Percentiles rank a stretch among this genome's conserved stretches.
These are phyloP conservation scores for Standfussiana lucernea DNA, from an alignment of 2,888 invertebrate species.

Conservation along the genomic window DNA sequence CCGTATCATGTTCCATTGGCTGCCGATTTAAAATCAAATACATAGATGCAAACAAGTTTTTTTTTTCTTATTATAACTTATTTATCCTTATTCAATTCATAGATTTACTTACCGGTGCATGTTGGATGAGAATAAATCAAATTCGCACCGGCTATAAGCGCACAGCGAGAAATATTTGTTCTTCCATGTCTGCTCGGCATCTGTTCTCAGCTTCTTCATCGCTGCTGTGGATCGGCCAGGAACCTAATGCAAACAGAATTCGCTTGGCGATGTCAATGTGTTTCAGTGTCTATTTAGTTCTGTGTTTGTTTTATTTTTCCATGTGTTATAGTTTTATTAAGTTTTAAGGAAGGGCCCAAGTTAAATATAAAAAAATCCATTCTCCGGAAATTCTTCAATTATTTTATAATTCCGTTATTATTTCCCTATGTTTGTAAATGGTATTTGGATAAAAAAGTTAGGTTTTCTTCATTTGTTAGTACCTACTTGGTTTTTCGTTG, in stretches of 20 bases:
- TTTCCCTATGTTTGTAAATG: background rate
- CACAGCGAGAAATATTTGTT: conserved; percentile 68
- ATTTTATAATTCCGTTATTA: background rate
- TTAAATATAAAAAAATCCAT: background rate
- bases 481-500: background rate
- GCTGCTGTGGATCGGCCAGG: conserved; percentile 21
- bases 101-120: conserved; percentile 71
- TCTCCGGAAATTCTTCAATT: background rate
- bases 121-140: conserved; percentile 50
- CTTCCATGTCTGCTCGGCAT: conserved; percentile 16
- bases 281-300: conserved; percentile 43
- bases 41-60: conserved; percentile 5
- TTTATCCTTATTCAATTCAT: background rate
- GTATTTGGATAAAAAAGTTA: background rate
- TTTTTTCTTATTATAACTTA: background rate
- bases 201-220: conserved; percentile 37
- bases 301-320: conserved; percentile 21
- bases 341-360: background rate
- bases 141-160: conserved; percentile 76
- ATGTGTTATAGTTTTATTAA: background rate
- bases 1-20: background rate
- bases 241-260: conserved; percentile 49
- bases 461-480: background rate
- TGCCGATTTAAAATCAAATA: conserved; percentile 9
- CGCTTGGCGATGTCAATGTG: conserved; percentile 65